Percentiles rank a stretch among this genome's conserved stretches.
These are phyloP conservation scores for Gastracanthus pulcherrimus DNA, from an alignment of 2,888 invertebrate species.

Conservation along the genomic window DNA sequence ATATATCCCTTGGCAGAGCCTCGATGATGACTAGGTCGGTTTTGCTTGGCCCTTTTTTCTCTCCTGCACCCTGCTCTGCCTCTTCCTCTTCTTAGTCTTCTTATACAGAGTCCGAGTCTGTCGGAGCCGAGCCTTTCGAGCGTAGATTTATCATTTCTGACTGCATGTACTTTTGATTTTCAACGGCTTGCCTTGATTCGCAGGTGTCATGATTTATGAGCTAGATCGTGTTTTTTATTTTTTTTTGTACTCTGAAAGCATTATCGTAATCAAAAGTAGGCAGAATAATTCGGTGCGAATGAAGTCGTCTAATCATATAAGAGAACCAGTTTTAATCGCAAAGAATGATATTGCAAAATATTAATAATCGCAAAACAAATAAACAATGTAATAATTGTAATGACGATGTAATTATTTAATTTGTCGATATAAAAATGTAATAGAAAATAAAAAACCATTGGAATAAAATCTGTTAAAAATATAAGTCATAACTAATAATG, in stretches of 20 bases:
- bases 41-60: not conserved
- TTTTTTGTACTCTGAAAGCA: not conserved
- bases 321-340: no score
- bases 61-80: conserved; percentile 12
- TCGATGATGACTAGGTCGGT: not conserved
- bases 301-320: no score
- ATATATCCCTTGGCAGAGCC: not conserved
- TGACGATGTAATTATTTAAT: no score
- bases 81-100: not conserved
- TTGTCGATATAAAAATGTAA: no score
- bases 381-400: no score
- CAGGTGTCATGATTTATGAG: conserved; percentile 23
- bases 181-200: conserved; percentile 9
- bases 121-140: not conserved
- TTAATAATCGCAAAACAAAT: not conserved
- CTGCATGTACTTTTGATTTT: conserved; percentile 26
- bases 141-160: conserved; percentile 8
- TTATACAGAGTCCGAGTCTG: no score
- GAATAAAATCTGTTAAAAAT: no score
- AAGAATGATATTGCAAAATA: not conserved
- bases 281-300: no score
- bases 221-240: not conserved
- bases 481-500: no score
- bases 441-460: no score
- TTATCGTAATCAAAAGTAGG: no score